Evolutionary conservation across 2,888 invertebrate genomes (phyloP).

Genomic region (Escarpia spicata): DNA sequence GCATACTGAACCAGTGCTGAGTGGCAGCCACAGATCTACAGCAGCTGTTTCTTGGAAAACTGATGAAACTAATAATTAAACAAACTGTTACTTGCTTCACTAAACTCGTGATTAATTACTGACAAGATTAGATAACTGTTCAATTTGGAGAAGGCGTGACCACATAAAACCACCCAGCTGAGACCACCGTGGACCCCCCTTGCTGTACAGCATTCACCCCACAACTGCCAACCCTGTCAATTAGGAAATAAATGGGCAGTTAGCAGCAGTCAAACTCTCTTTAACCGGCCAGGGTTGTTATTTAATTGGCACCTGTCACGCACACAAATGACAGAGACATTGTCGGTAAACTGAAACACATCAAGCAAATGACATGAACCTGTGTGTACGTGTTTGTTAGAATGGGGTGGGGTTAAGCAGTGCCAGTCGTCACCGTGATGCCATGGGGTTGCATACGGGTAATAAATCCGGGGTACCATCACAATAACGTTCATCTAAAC

Average conservation of each 20-base stretch:
- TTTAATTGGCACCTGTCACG: background rate
- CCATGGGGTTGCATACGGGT: background rate
- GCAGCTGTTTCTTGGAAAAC: background rate
- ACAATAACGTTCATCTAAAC: background rate
- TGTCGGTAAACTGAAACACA: background rate
- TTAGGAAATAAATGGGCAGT: background rate
- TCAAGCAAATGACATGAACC: background rate
- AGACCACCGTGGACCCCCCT: background rate
- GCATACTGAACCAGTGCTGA: background rate
- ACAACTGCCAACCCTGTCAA: slow-evolving; percentile 16
- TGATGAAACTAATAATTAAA: background rate
- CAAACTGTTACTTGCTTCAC: background rate
- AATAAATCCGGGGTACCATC: background rate
- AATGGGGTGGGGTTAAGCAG: background rate
- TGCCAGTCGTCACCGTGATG: background rate
- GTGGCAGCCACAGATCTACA: background rate
- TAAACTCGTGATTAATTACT: background rate
- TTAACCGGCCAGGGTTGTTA: background rate
- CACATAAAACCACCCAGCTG: slow-evolving; percentile 13
- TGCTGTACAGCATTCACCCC: background rate
- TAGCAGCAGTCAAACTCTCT: slow-evolving; percentile 16
- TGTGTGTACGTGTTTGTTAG: background rate
- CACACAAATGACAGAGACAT: background rate
- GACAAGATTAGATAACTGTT: slow-evolving; percentile 16
- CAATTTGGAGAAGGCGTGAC: background rate